phyloP scores from a whole-genome alignment of 2,888 invertebrate genomes.

The Kryphioiulus occultus region DNA sequence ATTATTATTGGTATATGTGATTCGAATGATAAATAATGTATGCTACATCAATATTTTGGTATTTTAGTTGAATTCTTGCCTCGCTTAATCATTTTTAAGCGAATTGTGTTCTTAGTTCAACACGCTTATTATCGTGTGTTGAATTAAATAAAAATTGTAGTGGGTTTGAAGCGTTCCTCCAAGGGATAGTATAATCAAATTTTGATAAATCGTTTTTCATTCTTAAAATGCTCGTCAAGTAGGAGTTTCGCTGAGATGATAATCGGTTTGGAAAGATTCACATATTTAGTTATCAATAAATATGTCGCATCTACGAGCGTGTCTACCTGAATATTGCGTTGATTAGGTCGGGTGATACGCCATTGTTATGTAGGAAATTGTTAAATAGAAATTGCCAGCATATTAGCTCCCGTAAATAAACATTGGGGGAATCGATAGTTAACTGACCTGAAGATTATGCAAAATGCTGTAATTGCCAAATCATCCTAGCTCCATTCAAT shows the following conservation, averaged over 20 bases:
- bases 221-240: not conserved
- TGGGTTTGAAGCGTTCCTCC: too few relatives aligned
- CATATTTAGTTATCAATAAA: not conserved
- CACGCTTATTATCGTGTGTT: too few relatives aligned
- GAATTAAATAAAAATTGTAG: too few relatives aligned
- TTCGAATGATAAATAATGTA: too few relatives aligned
- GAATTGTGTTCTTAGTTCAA: too few relatives aligned
- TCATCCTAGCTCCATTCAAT: not conserved
- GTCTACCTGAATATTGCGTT: not conserved
- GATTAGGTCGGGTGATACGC: not conserved
- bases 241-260: not conserved
- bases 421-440: not conserved
- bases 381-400: not conserved
- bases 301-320: not conserved
- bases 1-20: too few relatives aligned
- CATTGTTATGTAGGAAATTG: not conserved
- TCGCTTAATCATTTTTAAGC: too few relatives aligned
- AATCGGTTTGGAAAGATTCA: not conserved
- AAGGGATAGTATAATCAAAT: not conserved
- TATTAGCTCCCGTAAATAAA: not conserved
- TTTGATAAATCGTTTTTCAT: not conserved
- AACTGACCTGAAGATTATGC: constrained; percentile 37
- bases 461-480: not conserved
- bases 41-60: too few relatives aligned
- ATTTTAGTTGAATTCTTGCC: too few relatives aligned